Percentiles rank a stretch among this genome's conserved stretches.
phyloP scores from a whole-genome alignment of 2,888 invertebrate genomes.

The Drosophila merina region DNA sequence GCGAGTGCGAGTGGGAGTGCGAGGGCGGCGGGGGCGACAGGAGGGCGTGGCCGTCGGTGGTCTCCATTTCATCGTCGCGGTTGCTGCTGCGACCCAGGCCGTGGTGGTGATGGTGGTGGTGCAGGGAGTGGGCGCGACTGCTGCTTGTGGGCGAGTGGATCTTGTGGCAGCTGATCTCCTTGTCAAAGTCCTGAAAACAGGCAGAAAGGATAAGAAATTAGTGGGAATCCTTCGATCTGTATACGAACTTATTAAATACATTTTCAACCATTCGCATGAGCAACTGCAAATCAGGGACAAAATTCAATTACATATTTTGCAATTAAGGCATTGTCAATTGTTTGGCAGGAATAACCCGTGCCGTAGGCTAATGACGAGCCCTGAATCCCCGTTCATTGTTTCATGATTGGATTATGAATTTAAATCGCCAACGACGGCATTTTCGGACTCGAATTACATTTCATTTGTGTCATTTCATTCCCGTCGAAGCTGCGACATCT shows the following conservation, averaged over 20 bases:
- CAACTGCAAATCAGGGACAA: conserved; percentile 24
- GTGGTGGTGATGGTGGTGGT: conserved; percentile 45
- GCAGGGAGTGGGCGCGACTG: conserved; percentile 46
- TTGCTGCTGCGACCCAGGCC: conserved; percentile 39
- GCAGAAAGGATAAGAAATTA: not conserved
- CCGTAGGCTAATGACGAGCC: conserved; percentile 32
- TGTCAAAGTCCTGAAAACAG: conserved; percentile 81
- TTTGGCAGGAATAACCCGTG: conserved; percentile 28
- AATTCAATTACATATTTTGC: conserved; percentile 40
- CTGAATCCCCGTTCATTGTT: conserved; percentile 58
- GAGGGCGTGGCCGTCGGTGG: conserved; percentile 41
- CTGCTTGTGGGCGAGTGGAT: conserved; percentile 76
- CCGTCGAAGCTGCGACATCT: conserved; percentile 38
- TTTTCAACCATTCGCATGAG: conserved; percentile 9
- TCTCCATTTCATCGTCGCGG: conserved; percentile 67
- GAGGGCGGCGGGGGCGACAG: conserved; percentile 63
- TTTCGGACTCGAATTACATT: conserved; percentile 69
- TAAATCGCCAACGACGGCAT: conserved; percentile 60
- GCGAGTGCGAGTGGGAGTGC: conserved; percentile 60
- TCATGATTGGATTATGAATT: conserved; percentile 78
- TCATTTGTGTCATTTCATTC: conserved; percentile 63
- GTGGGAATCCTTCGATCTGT: not conserved
- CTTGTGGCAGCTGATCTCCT: conserved; percentile 82
- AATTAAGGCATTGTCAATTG: conserved; percentile 59
- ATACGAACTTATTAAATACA: conserved; percentile 11